Percentiles rank a stretch among this genome's conserved stretches.
Conservation (phyloP, 1,140 invertebrate genomes). For the Macrocentrus cingulum region DNA sequence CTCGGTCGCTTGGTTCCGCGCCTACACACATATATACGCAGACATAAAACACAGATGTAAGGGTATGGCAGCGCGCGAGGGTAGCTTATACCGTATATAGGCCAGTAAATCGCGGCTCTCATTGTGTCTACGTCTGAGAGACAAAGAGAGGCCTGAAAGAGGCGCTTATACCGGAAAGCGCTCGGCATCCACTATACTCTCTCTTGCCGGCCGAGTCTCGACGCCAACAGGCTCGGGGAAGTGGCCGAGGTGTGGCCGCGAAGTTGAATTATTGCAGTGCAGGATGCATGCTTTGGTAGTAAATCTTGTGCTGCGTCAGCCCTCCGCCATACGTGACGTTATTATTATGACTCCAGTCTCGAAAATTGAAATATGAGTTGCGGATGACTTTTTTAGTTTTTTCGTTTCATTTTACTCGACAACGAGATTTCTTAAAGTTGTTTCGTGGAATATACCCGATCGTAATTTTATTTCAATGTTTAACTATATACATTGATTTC, state of each 20-base stretch:
- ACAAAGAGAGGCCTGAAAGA: constrained; percentile 30
- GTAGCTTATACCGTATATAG: not conserved
- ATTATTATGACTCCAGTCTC: constrained; percentile 23
- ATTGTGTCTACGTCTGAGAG: constrained; percentile 13
- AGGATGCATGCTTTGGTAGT: constrained; percentile 52
- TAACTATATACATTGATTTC: too few relatives aligned
- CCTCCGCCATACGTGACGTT: constrained; percentile 34
- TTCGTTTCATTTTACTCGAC: too few relatives aligned
- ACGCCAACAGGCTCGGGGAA: constrained; percentile 48
- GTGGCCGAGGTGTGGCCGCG: constrained; percentile 56
- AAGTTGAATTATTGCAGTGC: constrained; percentile 58
- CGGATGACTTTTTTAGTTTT: constrained; percentile 7
- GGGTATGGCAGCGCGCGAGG: constrained; percentile 14
- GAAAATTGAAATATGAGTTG: constrained; percentile 8
- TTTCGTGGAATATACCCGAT: too few relatives aligned
- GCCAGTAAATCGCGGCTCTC: not conserved
- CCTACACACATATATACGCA: too few relatives aligned
- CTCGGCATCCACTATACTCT: constrained; percentile 30
- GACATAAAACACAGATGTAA: not conserved
- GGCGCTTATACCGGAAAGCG: constrained; percentile 48
- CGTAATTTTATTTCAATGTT: too few relatives aligned
- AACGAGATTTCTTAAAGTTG: too few relatives aligned
- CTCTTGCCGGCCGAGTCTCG: constrained; percentile 32
- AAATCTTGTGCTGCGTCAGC: constrained; percentile 52
- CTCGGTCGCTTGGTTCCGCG: constrained; percentile 29